A percentile compares a stretch with the other conserved stretches of the same genome.
phyloP scores from a whole-genome alignment of 2,797 vertebrate genomes.

The Propithecus perrieri region DNA sequence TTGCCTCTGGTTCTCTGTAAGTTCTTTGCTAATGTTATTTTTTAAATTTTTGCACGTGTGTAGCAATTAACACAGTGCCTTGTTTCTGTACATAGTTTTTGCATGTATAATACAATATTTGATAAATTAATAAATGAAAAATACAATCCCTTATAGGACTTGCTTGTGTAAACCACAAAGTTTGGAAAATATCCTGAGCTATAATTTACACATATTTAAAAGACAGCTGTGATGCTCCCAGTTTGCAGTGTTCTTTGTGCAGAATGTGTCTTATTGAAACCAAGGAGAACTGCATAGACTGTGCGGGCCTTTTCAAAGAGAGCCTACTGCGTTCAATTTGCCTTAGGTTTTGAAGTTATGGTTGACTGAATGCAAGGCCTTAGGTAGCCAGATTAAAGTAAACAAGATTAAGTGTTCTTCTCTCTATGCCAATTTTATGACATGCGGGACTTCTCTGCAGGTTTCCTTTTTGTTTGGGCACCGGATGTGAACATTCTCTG shows the following conservation, averaged over 20 bases:
- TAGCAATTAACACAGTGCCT: background rate
- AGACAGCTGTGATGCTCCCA: background rate
- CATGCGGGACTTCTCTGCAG: slow-evolving; percentile 29
- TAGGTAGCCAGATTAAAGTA: slow-evolving; percentile 6
- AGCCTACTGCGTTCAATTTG: background rate
- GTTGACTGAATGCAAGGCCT: background rate
- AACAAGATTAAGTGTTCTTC: background rate
- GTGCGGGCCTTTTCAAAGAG: background rate
- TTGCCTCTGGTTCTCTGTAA: background rate
- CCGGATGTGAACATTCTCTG: background rate
- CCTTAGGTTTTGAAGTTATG: background rate
- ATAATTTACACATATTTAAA: background rate
- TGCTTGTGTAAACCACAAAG: background rate
- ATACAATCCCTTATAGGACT: background rate
- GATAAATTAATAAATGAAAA: background rate
- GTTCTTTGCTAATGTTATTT: background rate
- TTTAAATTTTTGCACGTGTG: background rate
- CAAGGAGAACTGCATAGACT: background rate
- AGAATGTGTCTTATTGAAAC: background rate
- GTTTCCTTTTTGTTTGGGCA: slow-evolving; percentile 4
- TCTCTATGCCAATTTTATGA: background rate
- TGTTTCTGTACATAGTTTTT: background rate
- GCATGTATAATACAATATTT: background rate
- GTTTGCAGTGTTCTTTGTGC: background rate
- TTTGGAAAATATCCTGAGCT: background rate